phyloP scores from a whole-genome alignment of 2,113 vertebrate species.

The Hemiscyllium ocellatum region DNA sequence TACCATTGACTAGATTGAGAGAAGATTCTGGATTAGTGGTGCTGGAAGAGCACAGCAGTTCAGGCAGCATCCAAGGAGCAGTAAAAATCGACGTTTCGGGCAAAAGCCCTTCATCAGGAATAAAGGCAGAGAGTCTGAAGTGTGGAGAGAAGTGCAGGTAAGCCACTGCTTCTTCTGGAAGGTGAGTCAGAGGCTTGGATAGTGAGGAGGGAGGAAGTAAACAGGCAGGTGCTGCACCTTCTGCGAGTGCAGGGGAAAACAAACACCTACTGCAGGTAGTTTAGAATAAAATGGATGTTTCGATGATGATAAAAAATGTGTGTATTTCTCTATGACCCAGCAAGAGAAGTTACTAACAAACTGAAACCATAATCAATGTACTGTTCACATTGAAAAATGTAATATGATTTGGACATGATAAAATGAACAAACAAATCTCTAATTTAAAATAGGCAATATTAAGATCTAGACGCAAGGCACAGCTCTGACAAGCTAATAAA shows the following conservation, averaged over 20 bases:
- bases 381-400: background rate
- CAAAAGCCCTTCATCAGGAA: too few species aligned
- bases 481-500: background rate
- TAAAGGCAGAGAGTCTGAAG: too few species aligned
- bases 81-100: too few species aligned
- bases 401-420: background rate
- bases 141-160: too few species aligned
- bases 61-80: too few species aligned
- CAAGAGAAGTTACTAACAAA: background rate
- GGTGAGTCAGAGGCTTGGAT: too few species aligned
- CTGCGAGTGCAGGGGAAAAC: background rate
- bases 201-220: too few species aligned
- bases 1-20: too few species aligned
- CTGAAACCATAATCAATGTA: background rate
- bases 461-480: background rate
- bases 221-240: too few species aligned
- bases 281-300: background rate
- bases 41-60: too few species aligned
- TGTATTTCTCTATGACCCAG: background rate
- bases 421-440: background rate
- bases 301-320: background rate
- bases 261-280: background rate
- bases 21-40: too few species aligned
- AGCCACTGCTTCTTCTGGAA: too few species aligned
- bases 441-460: background rate